Evolutionary conservation across 2,113 vertebrate genomes (phyloP).

Genomic region (Vulpes lagopus): DNA sequence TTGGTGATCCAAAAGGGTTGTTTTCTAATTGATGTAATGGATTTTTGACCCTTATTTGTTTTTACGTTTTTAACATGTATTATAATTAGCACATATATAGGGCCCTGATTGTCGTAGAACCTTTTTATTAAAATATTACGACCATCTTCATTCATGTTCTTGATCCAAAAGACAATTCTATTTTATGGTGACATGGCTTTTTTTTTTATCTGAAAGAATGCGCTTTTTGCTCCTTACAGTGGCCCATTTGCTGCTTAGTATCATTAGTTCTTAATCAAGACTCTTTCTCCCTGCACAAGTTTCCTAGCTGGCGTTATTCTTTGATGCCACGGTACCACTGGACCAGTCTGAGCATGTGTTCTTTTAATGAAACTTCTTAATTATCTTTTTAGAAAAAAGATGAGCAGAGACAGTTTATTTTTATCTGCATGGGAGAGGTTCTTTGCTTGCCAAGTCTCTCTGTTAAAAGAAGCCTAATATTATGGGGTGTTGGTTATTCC

Average conservation of each 20-base stretch:
- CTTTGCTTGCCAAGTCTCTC: slow-evolving; percentile 68
- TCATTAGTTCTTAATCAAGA: slow-evolving; percentile 65
- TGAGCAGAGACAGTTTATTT: slow-evolving; percentile 75
- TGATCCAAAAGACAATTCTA: slow-evolving; percentile 50
- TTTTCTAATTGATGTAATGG: slow-evolving; percentile 37
- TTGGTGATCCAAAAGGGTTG: slow-evolving; percentile 34
- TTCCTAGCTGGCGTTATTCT: slow-evolving; percentile 56
- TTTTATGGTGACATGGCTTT: slow-evolving; percentile 54
- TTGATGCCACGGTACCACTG: background rate
- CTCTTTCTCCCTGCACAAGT: slow-evolving; percentile 41
- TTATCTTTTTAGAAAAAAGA: slow-evolving; percentile 73
- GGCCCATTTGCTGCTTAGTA: background rate
- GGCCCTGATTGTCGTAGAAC: background rate
- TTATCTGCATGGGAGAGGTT: slow-evolving; percentile 72
- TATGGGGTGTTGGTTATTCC: slow-evolving; percentile 49
- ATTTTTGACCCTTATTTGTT: slow-evolving; percentile 36
- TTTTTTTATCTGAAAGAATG: slow-evolving; percentile 23
- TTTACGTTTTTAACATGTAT: slow-evolving; percentile 44
- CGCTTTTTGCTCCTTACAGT: background rate
- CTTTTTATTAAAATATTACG: slow-evolving; percentile 24
- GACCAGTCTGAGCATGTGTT: slow-evolving; percentile 68
- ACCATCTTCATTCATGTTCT: slow-evolving; percentile 38
- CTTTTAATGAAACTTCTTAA: slow-evolving; percentile 77
- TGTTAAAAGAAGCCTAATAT: slow-evolving; percentile 68
- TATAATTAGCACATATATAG: slow-evolving; percentile 33